Evolutionary conservation across 2,888 invertebrate genomes (phyloP), one percentile per base, ranked within the genome.

Genomic region (Scaptomyza flava): DNA sequence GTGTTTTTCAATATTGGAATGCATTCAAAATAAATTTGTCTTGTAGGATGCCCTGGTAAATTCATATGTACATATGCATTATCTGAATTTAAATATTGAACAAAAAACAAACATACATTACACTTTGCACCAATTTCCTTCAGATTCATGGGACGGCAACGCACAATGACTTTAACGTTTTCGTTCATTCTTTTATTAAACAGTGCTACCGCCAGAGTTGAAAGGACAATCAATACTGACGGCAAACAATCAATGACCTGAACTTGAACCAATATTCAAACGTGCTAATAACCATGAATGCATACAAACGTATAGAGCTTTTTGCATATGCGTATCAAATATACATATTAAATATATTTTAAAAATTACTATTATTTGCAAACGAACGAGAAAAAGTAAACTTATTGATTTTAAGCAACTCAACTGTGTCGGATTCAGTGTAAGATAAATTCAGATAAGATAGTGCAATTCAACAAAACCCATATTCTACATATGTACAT

Each of bases 91-190:
- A 42, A 8, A 33, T 23, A 36, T 23, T 34, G 20, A 9, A 23
- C 17, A 2, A 47, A 12, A 33, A 20, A n/a, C 34, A 36, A 17
- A 73, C 74, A 54, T 82, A 87, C 89, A 45, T 72, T 70, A 53
- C 95, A 95, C 74, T 94, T 94, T 66, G 95, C 91, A 52, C 93
- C 93, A 52, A 93, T 93, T 92, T 98, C 98, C 76, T 95, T 93
- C 72, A 93, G 93, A 93, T 96, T 97, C 94, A 97, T 95, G 27
- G 98, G 98, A 53, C 97, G 95, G 93, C 97, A 97, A 2, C 91
- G 87, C 6, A 91, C 91, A 11, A 91, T 87, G 34, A 91, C 91
- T 30, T 89, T 87, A 2, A 91, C 90, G 41, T 91, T 91, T 73
- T 91, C 91, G 30, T 84, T 87, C 91, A 91, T 91, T 63, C 69